A percentile compares a stretch with the other conserved stretches of the same genome.
These are phyloP conservation scores for Andrena flavipes DNA, from an alignment of 2,888 invertebrate genomes.

Conservation along the genomic window DNA sequence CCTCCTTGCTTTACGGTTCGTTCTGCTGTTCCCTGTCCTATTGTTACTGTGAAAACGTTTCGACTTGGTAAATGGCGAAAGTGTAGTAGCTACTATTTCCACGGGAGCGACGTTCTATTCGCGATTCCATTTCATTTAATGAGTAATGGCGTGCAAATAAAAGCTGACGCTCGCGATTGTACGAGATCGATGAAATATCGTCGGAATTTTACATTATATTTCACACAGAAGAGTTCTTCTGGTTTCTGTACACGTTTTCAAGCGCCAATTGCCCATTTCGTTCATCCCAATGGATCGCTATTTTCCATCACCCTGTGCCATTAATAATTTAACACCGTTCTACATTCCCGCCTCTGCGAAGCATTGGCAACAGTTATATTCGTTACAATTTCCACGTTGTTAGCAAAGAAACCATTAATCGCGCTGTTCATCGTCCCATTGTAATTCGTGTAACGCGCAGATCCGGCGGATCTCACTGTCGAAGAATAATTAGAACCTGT, in stretches of 20 bases:
- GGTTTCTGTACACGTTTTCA: background rate
- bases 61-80: background rate
- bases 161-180: background rate
- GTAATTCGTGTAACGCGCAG: constrained; percentile 9
- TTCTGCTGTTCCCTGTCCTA: background rate
- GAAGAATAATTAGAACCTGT: constrained; percentile 14
- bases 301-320: background rate
- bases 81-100: background rate
- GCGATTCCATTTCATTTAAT: background rate
- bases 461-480: background rate
- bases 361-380: background rate
- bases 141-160: background rate
- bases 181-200: background rate
- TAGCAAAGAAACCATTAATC: constrained; percentile 3
- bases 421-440: background rate
- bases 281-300: too few species aligned
- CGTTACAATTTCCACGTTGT: background rate
- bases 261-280: background rate
- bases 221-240: background rate
- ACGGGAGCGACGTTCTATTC: background rate
- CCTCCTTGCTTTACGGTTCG: constrained; percentile 14
- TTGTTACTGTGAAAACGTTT: constrained; percentile 16
- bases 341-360: background rate
- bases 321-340: background rate
- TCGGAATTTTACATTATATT: background rate